Evolutionary conservation across 1,140 invertebrate species (phyloP), one percentile per base, ranked within the genome.

Genomic region (Drosophila repleta): DNA sequence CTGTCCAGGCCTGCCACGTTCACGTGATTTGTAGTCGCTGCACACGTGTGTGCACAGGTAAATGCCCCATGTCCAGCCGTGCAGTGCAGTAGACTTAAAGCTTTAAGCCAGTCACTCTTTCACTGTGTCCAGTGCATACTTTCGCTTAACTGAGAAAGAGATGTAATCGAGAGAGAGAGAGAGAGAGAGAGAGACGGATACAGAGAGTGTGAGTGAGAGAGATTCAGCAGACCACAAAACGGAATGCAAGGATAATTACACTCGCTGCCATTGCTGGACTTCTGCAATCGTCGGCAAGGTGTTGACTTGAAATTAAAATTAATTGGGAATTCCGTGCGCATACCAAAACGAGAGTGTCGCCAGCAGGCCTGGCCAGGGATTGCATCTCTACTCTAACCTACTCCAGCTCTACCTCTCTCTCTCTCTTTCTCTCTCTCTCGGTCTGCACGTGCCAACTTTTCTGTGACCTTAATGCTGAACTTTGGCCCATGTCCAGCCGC

Each of bases 251-350:
- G 76, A 79, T 79, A 81, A 79, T 81, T 79, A 81, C 77, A 64
- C 78, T 67, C 57, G 56, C 57, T 75, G 48, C 58, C 70, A 76
- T 49, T 18, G 32, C 39, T 53, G 15, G 18, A 39, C 58, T 58
- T 21, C 41, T 73, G 76, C 46, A 76, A 70, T 79, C 76, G 76
- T 74, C 77, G 66, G 71, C 52, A 79, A 84, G 81, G 81, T 84
- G 81, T 84, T 80, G 81, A 79, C 79, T 82, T 73, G 73, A 82
- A 84, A 84, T 84, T 84, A 82, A 84, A 84, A 84, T 74, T 79
- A 82, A 84, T 84, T 79, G 73, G 73, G 64, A 84, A 82, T 84
- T 84, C 79, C 72, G 64, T 73, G 62, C 68, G 65, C 78, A 81
- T 81, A 79, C 72, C 76, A 75, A 75, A 74, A 70, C 53, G 72